These are phyloP conservation scores for Drosophila infuscata DNA, from an alignment of 2,888 invertebrate species.

Conservation along the genomic window DNA sequence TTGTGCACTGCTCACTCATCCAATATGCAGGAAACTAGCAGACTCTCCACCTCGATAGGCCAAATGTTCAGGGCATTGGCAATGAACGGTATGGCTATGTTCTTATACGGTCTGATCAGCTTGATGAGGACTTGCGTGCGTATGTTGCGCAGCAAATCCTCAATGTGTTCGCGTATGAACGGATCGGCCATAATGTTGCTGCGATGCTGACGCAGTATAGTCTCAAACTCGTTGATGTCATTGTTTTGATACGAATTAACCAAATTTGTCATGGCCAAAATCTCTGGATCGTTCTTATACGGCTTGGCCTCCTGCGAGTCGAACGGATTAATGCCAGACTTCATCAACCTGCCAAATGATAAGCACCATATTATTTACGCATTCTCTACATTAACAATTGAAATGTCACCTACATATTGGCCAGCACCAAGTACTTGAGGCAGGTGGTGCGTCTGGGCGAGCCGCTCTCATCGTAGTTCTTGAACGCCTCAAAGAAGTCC, in stretches of 20 bases:
- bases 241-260: conserved; percentile 99
- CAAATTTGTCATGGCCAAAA: conserved; percentile 99
- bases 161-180: conserved; percentile 99
- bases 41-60: conserved; percentile 97
- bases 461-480: conserved; percentile 99
- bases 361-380: not conserved
- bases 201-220: conserved; percentile 96
- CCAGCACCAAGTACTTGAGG: conserved; percentile 98
- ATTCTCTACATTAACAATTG: not conserved
- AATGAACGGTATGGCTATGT: conserved; percentile 99
- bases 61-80: conserved; percentile 97
- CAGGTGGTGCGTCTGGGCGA: conserved; percentile 98
- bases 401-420: conserved; percentile 93
- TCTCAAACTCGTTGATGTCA: conserved; percentile 99
- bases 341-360: conserved; percentile 93
- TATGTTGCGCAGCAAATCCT: conserved; percentile 97
- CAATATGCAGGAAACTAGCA: conserved; percentile 98
- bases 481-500: conserved; percentile 99
- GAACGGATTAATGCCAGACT: conserved; percentile 99
- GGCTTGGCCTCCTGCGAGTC: conserved; percentile 99
- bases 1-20: conserved; percentile 90
- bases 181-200: conserved; percentile 99
- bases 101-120: conserved; percentile 98
- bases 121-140: conserved; percentile 98
- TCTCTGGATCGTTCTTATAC: conserved; percentile 99